A percentile compares a stretch with the other conserved stretches of the same genome.
These are phyloP conservation scores for Momotus momota DNA, from an alignment of 2,797 vertebrate species.

Conservation along the genomic window DNA sequence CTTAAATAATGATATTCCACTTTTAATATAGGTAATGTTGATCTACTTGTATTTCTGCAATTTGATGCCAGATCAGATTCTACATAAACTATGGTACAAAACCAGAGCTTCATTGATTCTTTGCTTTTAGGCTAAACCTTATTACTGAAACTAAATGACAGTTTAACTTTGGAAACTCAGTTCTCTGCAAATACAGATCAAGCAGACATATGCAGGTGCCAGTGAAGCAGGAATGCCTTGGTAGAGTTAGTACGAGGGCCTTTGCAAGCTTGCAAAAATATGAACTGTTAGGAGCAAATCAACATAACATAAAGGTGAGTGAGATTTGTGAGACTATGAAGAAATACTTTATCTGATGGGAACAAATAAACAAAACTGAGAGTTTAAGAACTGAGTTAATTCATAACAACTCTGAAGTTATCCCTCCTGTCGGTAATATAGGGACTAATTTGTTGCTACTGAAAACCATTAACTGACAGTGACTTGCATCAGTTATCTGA, in stretches of 20 bases:
- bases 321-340: not conserved
- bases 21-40: not conserved
- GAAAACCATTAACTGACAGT: not conserved
- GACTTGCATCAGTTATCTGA: not conserved
- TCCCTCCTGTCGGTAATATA: not conserved
- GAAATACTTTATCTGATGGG: not conserved
- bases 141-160: not conserved
- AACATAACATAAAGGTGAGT: not conserved
- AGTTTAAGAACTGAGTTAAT: not conserved
- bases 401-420: not conserved
- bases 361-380: not conserved
- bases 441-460: not conserved
- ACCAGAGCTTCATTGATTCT: not conserved
- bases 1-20: not conserved
- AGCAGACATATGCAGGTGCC: not conserved
- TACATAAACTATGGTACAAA: not conserved
- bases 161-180: not conserved
- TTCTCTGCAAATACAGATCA: not conserved
- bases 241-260: not conserved
- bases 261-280: not conserved
- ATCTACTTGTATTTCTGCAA: not conserved
- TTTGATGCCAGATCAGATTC: not conserved
- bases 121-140: not conserved
- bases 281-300: not conserved
- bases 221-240: not conserved